Percentiles rank a stretch among this genome's conserved stretches.
These are phyloP conservation scores for Chauna torquata DNA, from an alignment of 2,113 vertebrate genomes.

Conservation along the genomic window DNA sequence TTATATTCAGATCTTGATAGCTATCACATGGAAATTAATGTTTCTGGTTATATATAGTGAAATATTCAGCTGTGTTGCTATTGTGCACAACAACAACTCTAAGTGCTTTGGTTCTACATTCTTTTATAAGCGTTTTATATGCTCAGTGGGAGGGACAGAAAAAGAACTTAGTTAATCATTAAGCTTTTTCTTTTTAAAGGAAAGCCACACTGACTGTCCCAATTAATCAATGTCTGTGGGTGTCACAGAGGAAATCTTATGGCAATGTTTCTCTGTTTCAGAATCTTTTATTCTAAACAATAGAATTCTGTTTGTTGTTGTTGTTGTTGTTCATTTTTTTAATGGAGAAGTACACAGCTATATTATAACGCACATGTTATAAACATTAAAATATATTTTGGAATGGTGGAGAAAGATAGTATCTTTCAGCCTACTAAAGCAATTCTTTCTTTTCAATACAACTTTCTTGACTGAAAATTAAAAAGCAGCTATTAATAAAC, in stretches of 20 bases:
- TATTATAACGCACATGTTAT: neutral
- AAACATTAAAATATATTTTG: constrained; percentile 6
- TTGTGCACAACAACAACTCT: constrained; percentile 26
- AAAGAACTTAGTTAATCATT: constrained; percentile 67
- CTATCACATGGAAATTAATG: constrained; percentile 32
- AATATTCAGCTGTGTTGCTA: constrained; percentile 19
- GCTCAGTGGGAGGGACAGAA: constrained; percentile 31
- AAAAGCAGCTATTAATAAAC: neutral
- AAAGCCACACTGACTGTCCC: constrained; percentile 61
- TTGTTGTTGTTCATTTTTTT: neutral
- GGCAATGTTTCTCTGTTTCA: constrained; percentile 11
- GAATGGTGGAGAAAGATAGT: neutral
- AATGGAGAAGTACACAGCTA: constrained; percentile 3
- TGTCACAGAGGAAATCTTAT: constrained; percentile 49
- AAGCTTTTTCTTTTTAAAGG: constrained; percentile 54
- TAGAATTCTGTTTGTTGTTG: constrained; percentile 19
- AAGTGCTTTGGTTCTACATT: constrained; percentile 41
- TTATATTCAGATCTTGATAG: neutral
- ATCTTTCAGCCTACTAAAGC: neutral
- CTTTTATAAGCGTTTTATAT: constrained; percentile 49
- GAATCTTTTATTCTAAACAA: constrained; percentile 42
- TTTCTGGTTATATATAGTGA: constrained; percentile 20
- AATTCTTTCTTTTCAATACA: neutral
- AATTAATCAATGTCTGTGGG: constrained; percentile 78
- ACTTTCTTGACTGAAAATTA: neutral